Percentiles rank a stretch among this genome's conserved stretches.
Evolutionary conservation across 2,888 invertebrate species (phyloP).

Genomic region (Priocnemis perturbator): DNA sequence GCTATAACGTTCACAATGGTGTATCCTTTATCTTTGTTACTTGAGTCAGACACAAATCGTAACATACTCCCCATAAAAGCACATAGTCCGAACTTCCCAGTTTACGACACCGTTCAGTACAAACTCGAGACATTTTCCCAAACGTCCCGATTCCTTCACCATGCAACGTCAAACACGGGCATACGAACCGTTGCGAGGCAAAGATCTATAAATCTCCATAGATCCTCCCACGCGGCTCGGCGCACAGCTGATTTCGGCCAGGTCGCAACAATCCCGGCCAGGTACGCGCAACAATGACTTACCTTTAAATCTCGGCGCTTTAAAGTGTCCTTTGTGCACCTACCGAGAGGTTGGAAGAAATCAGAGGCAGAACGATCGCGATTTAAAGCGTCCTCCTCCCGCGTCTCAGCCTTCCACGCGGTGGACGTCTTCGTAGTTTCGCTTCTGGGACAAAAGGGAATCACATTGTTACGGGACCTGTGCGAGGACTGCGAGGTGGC

Average conservation of each 20-base stretch:
- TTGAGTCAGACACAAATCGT: no score
- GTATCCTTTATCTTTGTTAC: background rate
- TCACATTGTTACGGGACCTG: no score
- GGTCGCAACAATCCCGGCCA: background rate
- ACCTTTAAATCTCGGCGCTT: slow-evolving; percentile 24
- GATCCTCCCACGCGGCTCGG: slow-evolving; percentile 34
- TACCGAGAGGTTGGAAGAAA: slow-evolving; percentile 18
- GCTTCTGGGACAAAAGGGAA: no score
- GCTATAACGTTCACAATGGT: no score
- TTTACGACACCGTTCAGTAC: no score
- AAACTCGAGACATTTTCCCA: no score
- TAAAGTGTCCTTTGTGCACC: slow-evolving; percentile 20
- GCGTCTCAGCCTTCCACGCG: background rate
- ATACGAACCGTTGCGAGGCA: background rate
- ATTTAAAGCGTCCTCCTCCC: slow-evolving; percentile 20
- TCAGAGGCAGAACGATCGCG: slow-evolving; percentile 6
- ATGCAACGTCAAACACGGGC: no score
- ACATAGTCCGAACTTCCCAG: no score
- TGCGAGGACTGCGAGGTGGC: no score
- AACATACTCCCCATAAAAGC: no score
- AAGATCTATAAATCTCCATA: slow-evolving; percentile 41
- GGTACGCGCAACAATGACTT: slow-evolving; percentile 32
- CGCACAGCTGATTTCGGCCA: slow-evolving; percentile 44
- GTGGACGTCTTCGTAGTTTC: background rate
- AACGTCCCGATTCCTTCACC: no score